Percentiles rank a stretch among this genome's conserved stretches.
These are phyloP conservation scores for Trididemnum nubilum DNA, from an alignment of 23 tunicate genomes.

Conservation along the genomic window DNA sequence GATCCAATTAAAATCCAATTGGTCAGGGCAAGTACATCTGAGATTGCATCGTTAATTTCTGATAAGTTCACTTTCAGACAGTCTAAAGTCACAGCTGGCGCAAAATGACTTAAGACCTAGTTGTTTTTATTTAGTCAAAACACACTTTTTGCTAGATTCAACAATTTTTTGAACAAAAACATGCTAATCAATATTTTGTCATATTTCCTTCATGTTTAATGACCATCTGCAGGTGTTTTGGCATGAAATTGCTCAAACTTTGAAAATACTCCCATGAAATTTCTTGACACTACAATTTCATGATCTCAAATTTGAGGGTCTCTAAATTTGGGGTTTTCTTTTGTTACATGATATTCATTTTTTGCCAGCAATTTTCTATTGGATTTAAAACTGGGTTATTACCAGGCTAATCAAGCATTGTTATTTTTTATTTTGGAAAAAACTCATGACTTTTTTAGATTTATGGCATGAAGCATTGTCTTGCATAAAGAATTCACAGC, in stretches of 20 bases:
- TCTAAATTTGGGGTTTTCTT: constrained; percentile 1
- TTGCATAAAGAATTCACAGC: constrained; percentile 16
- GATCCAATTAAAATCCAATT: no score
- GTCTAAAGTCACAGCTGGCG: not conserved
- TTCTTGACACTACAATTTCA: not conserved
- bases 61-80: not conserved
- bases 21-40: no score
- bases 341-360: not conserved
- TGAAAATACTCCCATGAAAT: constrained; percentile 1
- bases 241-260: constrained; percentile 15
- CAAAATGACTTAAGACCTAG: constrained; percentile 23
- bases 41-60: no score
- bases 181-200: constrained; percentile 13
- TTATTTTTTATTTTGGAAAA: not conserved
- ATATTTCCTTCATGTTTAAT: constrained; percentile 2
- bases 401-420: not conserved
- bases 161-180: not conserved
- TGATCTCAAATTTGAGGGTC: constrained; percentile 5
- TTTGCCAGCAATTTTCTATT: constrained; percentile 12
- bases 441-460: not conserved
- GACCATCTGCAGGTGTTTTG: constrained; percentile 1
- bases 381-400: constrained; percentile 1
- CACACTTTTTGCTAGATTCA: not conserved
- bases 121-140: not conserved
- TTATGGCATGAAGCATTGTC: constrained; percentile 4